A percentile compares a stretch with the other conserved stretches of the same genome.
phyloP scores from a whole-genome alignment of 2,113 vertebrate genomes.

The Hydropotes inermis region DNA sequence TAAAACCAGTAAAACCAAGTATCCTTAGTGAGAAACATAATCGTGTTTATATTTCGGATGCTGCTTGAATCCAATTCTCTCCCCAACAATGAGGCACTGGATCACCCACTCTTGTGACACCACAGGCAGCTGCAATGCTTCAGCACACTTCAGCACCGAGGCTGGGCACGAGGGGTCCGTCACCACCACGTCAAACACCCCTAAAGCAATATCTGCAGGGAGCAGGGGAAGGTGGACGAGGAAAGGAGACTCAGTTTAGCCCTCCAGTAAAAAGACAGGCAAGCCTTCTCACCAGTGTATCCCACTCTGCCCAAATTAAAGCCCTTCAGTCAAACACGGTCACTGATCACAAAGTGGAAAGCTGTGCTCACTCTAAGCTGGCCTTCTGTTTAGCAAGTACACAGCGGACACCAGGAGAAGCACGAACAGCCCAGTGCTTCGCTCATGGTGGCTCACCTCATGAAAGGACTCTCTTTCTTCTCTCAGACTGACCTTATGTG shows the following conservation, averaged over 20 bases:
- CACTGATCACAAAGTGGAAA: background rate
- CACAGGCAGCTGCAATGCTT: slow-evolving; percentile 87
- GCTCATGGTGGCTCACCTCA: background rate
- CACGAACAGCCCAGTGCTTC: background rate
- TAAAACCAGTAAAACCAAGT: slow-evolving; percentile 63
- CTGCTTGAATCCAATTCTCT: slow-evolving; percentile 86
- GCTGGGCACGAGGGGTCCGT: slow-evolving; percentile 87
- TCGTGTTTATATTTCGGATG: slow-evolving; percentile 90
- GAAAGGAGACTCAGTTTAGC: background rate
- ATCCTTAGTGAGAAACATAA: slow-evolving; percentile 76
- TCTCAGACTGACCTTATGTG: background rate
- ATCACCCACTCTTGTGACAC: slow-evolving; percentile 96
- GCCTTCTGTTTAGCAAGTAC: background rate
- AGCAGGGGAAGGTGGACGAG: slow-evolving; percentile 43
- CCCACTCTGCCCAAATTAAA: background rate
- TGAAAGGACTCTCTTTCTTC: background rate
- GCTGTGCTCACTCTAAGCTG: background rate
- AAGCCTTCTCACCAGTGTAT: background rate
- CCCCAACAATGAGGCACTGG: slow-evolving; percentile 93
- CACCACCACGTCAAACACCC: slow-evolving; percentile 92
- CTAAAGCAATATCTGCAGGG: slow-evolving; percentile 87
- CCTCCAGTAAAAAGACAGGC: background rate
- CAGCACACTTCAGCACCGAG: slow-evolving; percentile 84
- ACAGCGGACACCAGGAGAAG: background rate
- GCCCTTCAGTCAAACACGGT: background rate